phyloP scores from a whole-genome alignment of 2,888 invertebrate genomes.

The Clivina fossor region DNA sequence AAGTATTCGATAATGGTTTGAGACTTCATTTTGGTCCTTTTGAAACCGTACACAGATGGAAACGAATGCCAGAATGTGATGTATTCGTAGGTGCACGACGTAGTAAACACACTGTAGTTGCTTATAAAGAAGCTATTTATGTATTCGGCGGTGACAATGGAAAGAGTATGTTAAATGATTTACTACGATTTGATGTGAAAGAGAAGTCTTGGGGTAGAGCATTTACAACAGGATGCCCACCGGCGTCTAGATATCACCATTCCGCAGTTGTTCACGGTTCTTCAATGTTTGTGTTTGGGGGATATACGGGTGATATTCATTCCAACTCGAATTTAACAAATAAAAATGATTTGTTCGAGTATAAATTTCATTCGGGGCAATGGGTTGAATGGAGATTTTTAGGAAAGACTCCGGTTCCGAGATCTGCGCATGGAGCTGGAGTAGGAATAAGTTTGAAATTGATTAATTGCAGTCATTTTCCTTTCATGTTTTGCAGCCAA shows the following conservation, averaged over 20 bases:
- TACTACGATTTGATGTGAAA: constrained; percentile 88
- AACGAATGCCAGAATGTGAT: constrained; percentile 90
- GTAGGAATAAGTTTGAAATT: too few species aligned
- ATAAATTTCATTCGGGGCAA: constrained; percentile 87
- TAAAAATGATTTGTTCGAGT: constrained; percentile 94
- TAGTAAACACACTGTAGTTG: constrained; percentile 93
- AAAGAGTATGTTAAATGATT: constrained; percentile 91
- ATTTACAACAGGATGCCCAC: constrained; percentile 82
- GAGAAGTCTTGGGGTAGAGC: constrained; percentile 94
- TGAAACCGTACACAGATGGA: constrained; percentile 92
- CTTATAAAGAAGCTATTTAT: constrained; percentile 92
- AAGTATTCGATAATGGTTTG: constrained; percentile 65
- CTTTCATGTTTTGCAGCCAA: too few species aligned
- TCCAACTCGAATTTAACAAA: constrained; percentile 94
- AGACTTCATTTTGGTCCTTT: constrained; percentile 91
- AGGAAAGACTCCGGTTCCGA: constrained; percentile 81
- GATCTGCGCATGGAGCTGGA: constrained; percentile 93
- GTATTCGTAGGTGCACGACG: constrained; percentile 96
- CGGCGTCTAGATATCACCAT: constrained; percentile 93
- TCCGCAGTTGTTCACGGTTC: constrained; percentile 75
- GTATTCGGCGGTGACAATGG: constrained; percentile 97
- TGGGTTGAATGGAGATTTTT: constrained; percentile 94
- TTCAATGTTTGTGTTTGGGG: constrained; percentile 96
- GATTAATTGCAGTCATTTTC: too few species aligned
- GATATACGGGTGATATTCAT: constrained; percentile 94